phyloP scores from a whole-genome alignment of 2,888 invertebrate species.

The Drosophila flavopinicola region DNA sequence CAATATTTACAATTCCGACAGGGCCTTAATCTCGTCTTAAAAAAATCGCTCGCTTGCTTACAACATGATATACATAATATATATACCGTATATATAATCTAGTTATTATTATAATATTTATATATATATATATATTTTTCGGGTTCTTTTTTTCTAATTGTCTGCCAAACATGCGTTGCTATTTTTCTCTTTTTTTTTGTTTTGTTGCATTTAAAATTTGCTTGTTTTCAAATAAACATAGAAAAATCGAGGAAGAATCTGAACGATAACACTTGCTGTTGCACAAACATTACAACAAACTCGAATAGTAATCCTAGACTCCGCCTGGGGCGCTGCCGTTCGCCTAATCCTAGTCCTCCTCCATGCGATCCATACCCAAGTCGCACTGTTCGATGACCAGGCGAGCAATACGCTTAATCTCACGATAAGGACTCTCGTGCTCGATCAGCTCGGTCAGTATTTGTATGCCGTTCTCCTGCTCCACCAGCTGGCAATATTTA shows the following conservation, averaged over 20 bases:
- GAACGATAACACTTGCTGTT: slow-evolving; percentile 66
- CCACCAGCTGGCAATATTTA: slow-evolving; percentile 95
- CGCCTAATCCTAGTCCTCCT: slow-evolving; percentile 82
- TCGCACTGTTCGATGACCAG: slow-evolving; percentile 89
- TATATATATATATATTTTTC: slow-evolving; percentile 44
- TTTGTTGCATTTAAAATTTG: slow-evolving; percentile 25
- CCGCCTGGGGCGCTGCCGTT: not conserved
- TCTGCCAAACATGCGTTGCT: slow-evolving; percentile 25
- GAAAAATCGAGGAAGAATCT: slow-evolving; percentile 50
- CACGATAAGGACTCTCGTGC: slow-evolving; percentile 87
- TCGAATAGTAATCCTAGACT: slow-evolving; percentile 45
- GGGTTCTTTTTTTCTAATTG: slow-evolving; percentile 29
- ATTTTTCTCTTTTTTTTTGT: slow-evolving; percentile 24
- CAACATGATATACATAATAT: slow-evolving; percentile 62
- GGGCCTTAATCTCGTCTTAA: slow-evolving; percentile 53
- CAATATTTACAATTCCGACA: slow-evolving; percentile 70
- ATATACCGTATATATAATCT: slow-evolving; percentile 37
- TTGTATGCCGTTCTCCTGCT: slow-evolving; percentile 92
- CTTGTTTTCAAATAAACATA: slow-evolving; percentile 33
- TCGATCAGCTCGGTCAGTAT: slow-evolving; percentile 88
- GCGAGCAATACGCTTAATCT: slow-evolving; percentile 89
- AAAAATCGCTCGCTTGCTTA: slow-evolving; percentile 62
- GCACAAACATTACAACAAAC: slow-evolving; percentile 70
- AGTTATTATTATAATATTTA: slow-evolving; percentile 25
- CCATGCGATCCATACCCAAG: slow-evolving; percentile 74